Conservation (phyloP, 92 coral and sea anemone species). For the Epizoanthus scotinus region DNA sequence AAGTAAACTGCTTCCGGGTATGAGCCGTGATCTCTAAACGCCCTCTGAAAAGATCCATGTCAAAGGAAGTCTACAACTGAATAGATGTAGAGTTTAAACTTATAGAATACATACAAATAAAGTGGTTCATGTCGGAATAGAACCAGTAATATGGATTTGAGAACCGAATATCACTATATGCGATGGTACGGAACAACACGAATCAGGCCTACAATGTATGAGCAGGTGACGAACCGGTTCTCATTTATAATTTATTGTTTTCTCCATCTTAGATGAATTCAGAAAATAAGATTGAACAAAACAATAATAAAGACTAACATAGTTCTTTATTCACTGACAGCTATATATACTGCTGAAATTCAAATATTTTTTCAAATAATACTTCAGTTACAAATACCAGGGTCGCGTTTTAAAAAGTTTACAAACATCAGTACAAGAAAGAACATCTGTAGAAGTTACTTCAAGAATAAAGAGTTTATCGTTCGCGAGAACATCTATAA, state of each 20-base stretch:
- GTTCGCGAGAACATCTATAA: no score
- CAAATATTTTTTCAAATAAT: not conserved
- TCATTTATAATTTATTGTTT: constrained; percentile 32
- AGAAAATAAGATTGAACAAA: constrained; percentile 33
- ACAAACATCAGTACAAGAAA: no score
- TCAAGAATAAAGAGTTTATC: no score
- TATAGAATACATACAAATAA: not conserved
- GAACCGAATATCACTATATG: no score
- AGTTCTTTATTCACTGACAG: not conserved
- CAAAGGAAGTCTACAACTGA: not conserved
- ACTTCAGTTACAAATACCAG: not conserved
- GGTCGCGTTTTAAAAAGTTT: not conserved
- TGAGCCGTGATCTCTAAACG: not conserved
- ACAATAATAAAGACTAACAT: constrained; percentile 25
- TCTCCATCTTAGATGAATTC: constrained; percentile 30
- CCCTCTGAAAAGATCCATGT: not conserved
- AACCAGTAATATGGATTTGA: not conserved
- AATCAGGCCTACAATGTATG: not conserved
- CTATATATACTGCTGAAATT: constrained; percentile 3
- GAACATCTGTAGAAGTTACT: no score
- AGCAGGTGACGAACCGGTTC: constrained; percentile 28
- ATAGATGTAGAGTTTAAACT: constrained; percentile 1
- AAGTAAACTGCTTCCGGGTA: not conserved
- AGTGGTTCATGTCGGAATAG: not conserved
- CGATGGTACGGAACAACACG: not conserved